Conservation (phyloP, 1,140 invertebrate species). For the Medauroidea extradentata region DNA sequence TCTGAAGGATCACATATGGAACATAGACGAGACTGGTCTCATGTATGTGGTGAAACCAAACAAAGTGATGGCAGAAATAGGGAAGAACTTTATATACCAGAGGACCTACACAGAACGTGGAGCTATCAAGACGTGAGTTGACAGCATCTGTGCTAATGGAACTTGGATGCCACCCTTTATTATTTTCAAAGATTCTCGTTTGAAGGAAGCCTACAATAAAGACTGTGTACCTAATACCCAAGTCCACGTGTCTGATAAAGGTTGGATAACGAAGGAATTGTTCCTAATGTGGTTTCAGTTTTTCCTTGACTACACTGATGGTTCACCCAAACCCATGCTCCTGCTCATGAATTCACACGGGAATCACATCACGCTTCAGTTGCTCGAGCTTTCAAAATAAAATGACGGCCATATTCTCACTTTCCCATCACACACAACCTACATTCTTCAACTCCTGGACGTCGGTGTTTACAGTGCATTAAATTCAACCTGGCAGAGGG, state of each 20-base stretch:
- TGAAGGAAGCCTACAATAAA: not conserved
- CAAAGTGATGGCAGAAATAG: slow-evolving; percentile 5
- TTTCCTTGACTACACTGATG: no score
- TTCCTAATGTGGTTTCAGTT: not conserved
- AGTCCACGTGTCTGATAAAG: not conserved
- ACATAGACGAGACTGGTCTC: slow-evolving; percentile 5
- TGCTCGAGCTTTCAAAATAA: slow-evolving; percentile 34
- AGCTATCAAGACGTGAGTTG: not conserved
- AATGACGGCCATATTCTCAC: slow-evolving; percentile 37
- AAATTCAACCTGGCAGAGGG: slow-evolving; percentile 22
- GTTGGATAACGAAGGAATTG: slow-evolving; percentile 6
- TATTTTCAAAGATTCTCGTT: not conserved
- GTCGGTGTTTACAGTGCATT: slow-evolving; percentile 42
- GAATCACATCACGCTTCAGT: slow-evolving; percentile 31
- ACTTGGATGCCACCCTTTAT: slow-evolving; percentile 2
- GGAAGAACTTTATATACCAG: slow-evolving; percentile 1
- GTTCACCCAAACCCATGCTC: no score
- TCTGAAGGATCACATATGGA: not conserved
- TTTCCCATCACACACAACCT: slow-evolving; percentile 36
- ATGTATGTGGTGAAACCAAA: slow-evolving; percentile 7
- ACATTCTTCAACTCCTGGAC: slow-evolving; percentile 37
- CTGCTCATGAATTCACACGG: slow-evolving; percentile 33
- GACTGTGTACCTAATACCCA: not conserved
- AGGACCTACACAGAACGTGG: not conserved
- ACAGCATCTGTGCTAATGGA: slow-evolving; percentile 4